phyloP scores from a whole-genome alignment of 2,888 invertebrate species.

The Ectemnius continuus region DNA sequence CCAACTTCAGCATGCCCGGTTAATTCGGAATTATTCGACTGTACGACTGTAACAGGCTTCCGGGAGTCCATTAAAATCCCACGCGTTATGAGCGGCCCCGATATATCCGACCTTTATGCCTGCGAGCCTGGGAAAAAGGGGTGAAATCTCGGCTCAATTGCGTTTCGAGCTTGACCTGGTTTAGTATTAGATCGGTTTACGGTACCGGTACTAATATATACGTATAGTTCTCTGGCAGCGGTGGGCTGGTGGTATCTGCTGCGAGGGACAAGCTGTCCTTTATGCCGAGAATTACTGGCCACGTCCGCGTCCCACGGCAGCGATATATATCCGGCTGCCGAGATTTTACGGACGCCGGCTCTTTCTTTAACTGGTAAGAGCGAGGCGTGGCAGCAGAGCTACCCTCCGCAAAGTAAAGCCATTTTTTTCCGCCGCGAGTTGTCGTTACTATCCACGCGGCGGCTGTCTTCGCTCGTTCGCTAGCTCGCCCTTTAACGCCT shows the following conservation, averaged over 20 bases:
- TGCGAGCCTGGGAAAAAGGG: not conserved
- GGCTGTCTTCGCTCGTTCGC: not conserved
- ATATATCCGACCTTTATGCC: constrained; percentile 6
- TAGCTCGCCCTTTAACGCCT: constrained; percentile 49
- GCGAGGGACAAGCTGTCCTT: constrained; percentile 26
- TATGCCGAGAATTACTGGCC: constrained; percentile 32
- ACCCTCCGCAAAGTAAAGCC: constrained; percentile 12
- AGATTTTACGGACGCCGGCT: constrained; percentile 41
- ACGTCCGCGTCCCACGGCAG: constrained; percentile 10
- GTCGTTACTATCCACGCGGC: constrained; percentile 42
- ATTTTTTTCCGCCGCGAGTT: constrained; percentile 33
- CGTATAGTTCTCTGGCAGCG: not conserved
- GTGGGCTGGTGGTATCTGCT: constrained; percentile 20
- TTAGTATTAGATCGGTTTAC: too few relatives aligned
- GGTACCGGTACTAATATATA: too few relatives aligned
- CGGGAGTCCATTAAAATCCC: too few relatives aligned
- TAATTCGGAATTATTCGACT: too few relatives aligned
- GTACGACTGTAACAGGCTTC: too few relatives aligned
- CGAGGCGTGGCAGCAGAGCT: not conserved
- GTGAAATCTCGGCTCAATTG: too few relatives aligned
- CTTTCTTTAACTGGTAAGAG: constrained; percentile 26
- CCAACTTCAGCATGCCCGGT: too few relatives aligned
- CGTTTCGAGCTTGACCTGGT: too few relatives aligned
- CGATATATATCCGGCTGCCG: constrained; percentile 23
- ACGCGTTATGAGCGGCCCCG: constrained; percentile 2